Evolutionary conservation across 2,888 invertebrate species (phyloP), one percentile per base, ranked within the genome.

Genomic region (Dryocosmus kuriphilus): DNA sequence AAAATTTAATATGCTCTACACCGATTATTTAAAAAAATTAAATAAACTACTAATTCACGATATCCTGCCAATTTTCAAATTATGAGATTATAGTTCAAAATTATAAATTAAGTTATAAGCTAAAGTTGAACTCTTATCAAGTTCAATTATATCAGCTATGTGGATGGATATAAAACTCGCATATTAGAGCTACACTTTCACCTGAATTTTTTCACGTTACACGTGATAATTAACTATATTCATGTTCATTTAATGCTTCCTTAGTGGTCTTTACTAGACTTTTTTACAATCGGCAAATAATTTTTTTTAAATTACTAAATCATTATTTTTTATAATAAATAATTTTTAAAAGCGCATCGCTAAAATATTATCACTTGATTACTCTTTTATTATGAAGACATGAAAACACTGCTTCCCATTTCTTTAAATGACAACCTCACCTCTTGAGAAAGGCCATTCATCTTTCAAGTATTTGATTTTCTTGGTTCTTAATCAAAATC

Each of bases 361-460:
- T 41, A 41, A 41, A 5, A 16, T 16, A 4, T 5, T 41, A 16
- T 41, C 16, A 41, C 16, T 41, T 16, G 16, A 41, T 41, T 41
- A 5, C 8, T 19, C 30, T 7, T 32, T 19, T 32, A 32, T 32
- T 32, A 9, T 22, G 4, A 55, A 55, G 22, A 41, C 41, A 41
- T 5, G 5, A 16, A n/a, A n/a, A 11, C 38, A 38, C 38, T 38
- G 16, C 11, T 35, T 35, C 35, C 35, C 5, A 19, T 51, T 51
- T 51, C n/a, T 16, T n/a, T 51, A 51, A 6, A 16, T 5, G 5
- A 11, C 24, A 22, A 22, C 57, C 57, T 57, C 60, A 24, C 1
- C 6, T 60, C 14, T 16, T 22, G 11, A n/a, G 35, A 65, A 65
- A 65, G 65, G 65, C 65, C 32, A 65, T 65, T 65, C 22, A 38